Conservation (phyloP, 2,797 vertebrate species). For the Molossus molossus region DNA sequence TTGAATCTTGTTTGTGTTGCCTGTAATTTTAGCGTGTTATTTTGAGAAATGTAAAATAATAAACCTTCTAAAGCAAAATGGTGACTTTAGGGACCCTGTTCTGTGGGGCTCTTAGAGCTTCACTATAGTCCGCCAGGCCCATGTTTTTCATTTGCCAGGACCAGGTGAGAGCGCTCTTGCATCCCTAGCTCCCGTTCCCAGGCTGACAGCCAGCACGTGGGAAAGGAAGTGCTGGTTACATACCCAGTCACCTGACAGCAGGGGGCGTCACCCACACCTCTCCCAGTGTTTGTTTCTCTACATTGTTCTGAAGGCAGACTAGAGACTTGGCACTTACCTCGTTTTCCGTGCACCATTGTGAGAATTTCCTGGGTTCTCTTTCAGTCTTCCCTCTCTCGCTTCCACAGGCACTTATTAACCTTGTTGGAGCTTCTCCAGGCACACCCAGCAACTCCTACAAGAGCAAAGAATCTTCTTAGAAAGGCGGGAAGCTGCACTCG, state of each 20-base stretch:
- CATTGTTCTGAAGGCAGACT: slow-evolving; percentile 60
- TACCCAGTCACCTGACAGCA: slow-evolving; percentile 55
- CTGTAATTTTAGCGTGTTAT: slow-evolving; percentile 88
- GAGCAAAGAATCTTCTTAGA: slow-evolving; percentile 76
- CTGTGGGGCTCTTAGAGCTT: not conserved
- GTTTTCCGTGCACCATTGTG: slow-evolving; percentile 67
- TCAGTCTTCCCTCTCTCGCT: slow-evolving; percentile 76
- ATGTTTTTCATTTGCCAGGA: not conserved
- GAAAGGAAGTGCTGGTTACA: slow-evolving; percentile 50
- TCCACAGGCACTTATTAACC: slow-evolving; percentile 76
- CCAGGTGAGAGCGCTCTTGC: not conserved
- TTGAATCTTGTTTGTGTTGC: slow-evolving; percentile 89
- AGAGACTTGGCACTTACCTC: slow-evolving; percentile 62
- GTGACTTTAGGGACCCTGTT: slow-evolving; percentile 81
- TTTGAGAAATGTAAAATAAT: slow-evolving; percentile 89
- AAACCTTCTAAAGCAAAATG: slow-evolving; percentile 88
- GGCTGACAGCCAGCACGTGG: not conserved
- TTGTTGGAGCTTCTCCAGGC: slow-evolving; percentile 80
- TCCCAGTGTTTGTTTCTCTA: slow-evolving; percentile 65
- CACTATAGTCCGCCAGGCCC: not conserved
- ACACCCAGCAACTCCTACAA: slow-evolving; percentile 76
- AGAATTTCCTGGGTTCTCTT: slow-evolving; percentile 79
- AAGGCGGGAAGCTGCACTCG: slow-evolving; percentile 73
- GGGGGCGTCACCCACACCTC: not conserved
- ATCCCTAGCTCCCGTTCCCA: not conserved